Base-by-base conservation (phyloP, 2,888 invertebrate species). In the Archaeoteleia sp. region DNA sequence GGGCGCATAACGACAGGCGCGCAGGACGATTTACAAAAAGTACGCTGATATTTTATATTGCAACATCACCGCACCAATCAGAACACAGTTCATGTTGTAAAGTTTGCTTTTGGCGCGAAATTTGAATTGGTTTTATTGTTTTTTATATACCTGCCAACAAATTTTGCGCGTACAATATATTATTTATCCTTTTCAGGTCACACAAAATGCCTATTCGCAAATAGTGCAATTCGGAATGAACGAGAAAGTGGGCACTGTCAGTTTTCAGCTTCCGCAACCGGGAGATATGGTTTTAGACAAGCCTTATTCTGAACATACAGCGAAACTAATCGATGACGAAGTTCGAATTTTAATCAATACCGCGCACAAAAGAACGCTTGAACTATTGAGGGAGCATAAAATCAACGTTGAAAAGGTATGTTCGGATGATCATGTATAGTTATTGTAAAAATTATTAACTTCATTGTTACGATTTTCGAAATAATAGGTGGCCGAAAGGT, bases 171-270 rank as follows among this genome's bases (percentile, higher is more conserved):
- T n/a, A n/a, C n/a, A n/a, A n/a, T n/a, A n/a, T n/a, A n/a, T n/a
- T n/a, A n/a, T n/a, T n/a, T n/a, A n/a, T n/a, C n/a, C 30, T 51
- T 67, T 62, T 10, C 27, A 85, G 85, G 77, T 85, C 15, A 99
- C 99, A 0, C 95, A 98, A 84, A 97, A 93, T 86, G 99, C 99
- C 0, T 99, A 99, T 85, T 93, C 98, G 0, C 98, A 99, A 90
- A 92, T 99, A 45, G 97, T 96, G 0, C 95, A 96, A 78, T 98
- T 93, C 81, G 99, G 99, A 69, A 99, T 99, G 98, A 99, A 97
- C 81, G 90, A 95, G 14, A 96, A 95, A 87, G 94, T 99, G 0
- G 99, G 99, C 0, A 96, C 98, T 79, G 91, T 99, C 0, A 98
- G 98, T 40, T 99, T 98, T 81, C 95, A 98, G 83, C 91, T 95